Conservation (phyloP, 2,113 vertebrate species). For the Stigmatopora argus region DNA sequence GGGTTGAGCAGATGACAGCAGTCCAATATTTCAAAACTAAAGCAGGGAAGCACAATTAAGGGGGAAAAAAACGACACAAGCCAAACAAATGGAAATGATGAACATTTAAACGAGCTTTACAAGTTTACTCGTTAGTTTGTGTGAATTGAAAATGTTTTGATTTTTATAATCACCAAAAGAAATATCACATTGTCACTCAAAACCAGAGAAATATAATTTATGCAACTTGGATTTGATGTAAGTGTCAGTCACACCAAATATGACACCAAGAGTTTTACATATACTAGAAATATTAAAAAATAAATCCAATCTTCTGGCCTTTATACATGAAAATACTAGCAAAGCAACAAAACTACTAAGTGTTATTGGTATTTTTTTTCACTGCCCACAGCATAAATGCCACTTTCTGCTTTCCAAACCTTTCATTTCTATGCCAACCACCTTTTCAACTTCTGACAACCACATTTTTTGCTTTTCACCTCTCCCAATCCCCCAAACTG, state of each 20-base stretch:
- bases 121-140: background rate
- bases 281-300: too few species aligned
- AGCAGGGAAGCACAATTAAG: background rate
- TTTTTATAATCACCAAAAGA: background rate
- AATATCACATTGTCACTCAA: too few species aligned
- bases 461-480: background rate
- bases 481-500: background rate
- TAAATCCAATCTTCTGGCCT: too few species aligned
- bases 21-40: background rate
- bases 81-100: background rate
- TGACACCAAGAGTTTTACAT: too few species aligned
- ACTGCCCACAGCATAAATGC: slow-evolving; percentile 2
- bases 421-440: background rate
- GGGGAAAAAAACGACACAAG: background rate
- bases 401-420: background rate
- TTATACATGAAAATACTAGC: background rate
- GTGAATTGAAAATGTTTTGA: background rate
- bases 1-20: background rate
- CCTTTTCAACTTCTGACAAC: background rate
- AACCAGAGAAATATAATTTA: too few species aligned
- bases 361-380: background rate
- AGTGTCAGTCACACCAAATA: too few species aligned
- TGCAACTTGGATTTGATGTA: too few species aligned
- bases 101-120: background rate
- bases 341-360: background rate